Conservation (phyloP, 2,113 vertebrate species). For the Isurus oxyrinchus region DNA sequence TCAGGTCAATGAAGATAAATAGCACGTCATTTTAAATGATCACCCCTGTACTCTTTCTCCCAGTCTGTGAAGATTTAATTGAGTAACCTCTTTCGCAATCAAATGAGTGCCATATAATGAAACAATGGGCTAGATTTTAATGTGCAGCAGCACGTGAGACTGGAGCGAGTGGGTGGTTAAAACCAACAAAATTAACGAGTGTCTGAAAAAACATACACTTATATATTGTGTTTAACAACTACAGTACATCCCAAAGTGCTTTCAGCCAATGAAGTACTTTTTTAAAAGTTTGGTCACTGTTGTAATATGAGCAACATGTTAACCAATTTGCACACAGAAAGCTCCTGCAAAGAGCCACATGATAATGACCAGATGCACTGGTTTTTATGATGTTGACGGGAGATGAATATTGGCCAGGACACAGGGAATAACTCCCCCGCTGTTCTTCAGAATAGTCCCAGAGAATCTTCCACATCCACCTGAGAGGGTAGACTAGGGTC, state of each 20-base stretch:
- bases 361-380: too few species aligned
- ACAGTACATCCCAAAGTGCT: not conserved
- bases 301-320: not conserved
- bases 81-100: not conserved
- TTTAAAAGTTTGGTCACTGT: not conserved
- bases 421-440: too few species aligned
- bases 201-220: not conserved
- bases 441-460: too few species aligned
- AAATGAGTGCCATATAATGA: not conserved
- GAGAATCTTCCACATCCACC: too few species aligned
- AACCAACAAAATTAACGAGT: not conserved
- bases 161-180: not conserved
- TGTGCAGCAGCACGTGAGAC: not conserved
- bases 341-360: too few species aligned
- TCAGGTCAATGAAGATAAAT: conserved; percentile 35
- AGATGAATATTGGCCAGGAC: too few species aligned
- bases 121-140: not conserved
- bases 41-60: conserved; percentile 14
- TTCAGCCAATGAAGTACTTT: not conserved
- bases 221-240: not conserved
- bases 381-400: too few species aligned
- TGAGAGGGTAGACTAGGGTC: too few species aligned
- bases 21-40: conserved; percentile 26
- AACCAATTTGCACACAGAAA: too few species aligned
- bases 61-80: conserved; percentile 16